Evolutionary conservation across 2,113 vertebrate genomes (phyloP).

Genomic region (Gambusia affinis): DNA sequence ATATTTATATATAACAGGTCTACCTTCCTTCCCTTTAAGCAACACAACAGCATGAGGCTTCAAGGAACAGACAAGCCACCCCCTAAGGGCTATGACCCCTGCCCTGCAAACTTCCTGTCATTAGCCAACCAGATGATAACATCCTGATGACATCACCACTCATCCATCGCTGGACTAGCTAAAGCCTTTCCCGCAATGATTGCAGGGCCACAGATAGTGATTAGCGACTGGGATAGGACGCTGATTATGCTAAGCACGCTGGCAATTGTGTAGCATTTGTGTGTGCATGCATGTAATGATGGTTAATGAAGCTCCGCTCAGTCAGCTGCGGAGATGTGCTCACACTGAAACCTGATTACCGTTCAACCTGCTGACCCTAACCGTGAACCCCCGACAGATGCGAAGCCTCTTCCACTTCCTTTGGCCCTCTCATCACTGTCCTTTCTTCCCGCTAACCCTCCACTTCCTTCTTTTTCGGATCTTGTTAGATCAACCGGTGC

Average conservation of each 20-base stretch:
- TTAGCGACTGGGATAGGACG: slow-evolving; percentile 59
- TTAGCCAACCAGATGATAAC: slow-evolving; percentile 66
- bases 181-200: slow-evolving; percentile 50
- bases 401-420: slow-evolving; percentile 33
- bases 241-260: slow-evolving; percentile 52
- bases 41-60: not conserved
- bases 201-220: slow-evolving; percentile 62
- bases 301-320: slow-evolving; percentile 28
- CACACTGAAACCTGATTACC: slow-evolving; percentile 66
- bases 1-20: not conserved
- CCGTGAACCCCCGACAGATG: slow-evolving; percentile 53
- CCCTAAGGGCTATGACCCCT: slow-evolving; percentile 30
- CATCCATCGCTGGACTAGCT: slow-evolving; percentile 38
- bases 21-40: not conserved
- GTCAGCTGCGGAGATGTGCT: slow-evolving; percentile 46
- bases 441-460: not conserved
- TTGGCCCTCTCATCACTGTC: slow-evolving; percentile 7
- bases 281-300: slow-evolving; percentile 28
- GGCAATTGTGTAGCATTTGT: slow-evolving; percentile 32
- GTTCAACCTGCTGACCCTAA: slow-evolving; percentile 56
- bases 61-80: not conserved
- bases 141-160: slow-evolving; percentile 69
- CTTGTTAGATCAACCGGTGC: not conserved
- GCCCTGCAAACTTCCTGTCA: slow-evolving; percentile 57
- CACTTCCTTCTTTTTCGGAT: not conserved